Conservation (phyloP, 2,888 invertebrate species). For the Gisinianus flammeolus region DNA sequence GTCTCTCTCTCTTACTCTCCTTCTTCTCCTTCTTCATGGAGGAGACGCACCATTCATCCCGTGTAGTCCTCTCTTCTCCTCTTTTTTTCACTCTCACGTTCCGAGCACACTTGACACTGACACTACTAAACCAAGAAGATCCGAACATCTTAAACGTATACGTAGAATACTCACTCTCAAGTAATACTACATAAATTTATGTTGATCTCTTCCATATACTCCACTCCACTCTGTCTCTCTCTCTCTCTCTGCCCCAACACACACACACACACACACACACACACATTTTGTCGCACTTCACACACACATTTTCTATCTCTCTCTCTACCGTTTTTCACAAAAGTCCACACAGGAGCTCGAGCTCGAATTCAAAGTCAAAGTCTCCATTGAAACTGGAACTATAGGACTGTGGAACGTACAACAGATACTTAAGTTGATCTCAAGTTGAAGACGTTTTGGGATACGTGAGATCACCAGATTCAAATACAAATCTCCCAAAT, state of each 20-base stretch:
- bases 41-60: too few relatives aligned
- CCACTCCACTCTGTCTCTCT: background rate
- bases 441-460: background rate
- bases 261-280: background rate
- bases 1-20: background rate
- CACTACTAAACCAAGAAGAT: conserved; percentile 14
- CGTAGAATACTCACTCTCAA: background rate
- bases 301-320: background rate
- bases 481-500: conserved; percentile 3
- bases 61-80: conserved; percentile 4
- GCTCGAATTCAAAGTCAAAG: background rate
- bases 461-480: background rate
- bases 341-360: background rate
- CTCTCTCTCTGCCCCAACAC: background rate
- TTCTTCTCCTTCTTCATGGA: too few relatives aligned
- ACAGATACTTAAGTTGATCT: conserved; percentile 6
- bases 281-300: conserved; percentile 1
- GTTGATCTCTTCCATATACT: conserved; percentile 30
- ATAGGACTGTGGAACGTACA: background rate
- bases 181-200: conserved; percentile 37
- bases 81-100: conserved; percentile 10
- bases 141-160: conserved; percentile 6
- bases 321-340: background rate
- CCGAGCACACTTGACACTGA: conserved; percentile 32
- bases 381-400: background rate